Evolutionary conservation across 2,888 invertebrate species (phyloP), one percentile per base, ranked within the genome.

Genomic region (Drosophila kuntzei): DNA sequence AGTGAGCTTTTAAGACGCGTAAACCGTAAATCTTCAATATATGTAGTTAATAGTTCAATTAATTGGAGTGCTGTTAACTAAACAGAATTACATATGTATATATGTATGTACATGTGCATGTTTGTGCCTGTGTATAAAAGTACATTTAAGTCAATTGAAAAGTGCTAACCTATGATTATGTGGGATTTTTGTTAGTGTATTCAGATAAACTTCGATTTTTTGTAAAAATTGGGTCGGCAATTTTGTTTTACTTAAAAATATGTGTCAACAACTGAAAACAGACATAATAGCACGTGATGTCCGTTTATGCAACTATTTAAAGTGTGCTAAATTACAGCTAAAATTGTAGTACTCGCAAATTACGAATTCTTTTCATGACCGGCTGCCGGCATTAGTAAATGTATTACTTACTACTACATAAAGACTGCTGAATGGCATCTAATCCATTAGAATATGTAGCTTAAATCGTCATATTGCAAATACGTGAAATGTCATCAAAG

Each of bases 151-250:
- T 25, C 25, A 11, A 18, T 12, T 39, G 20, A 50, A 11, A 36
- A 6, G 36, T 12, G 18, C 25, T 25, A 25, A 27, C 16, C 16
- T 16, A 25, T 9, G 20, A 4, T 22, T 50, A 22, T 39, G 1
- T 27, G 12, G 12, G 11, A 37, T 12, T 27, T 7, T 27, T 41
- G 27, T 18, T 9, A 27, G 18, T n/a, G 39, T n/a, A 27, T 18
- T 39, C 27, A 12, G 39, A 18, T 7, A 27, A 11, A 11, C 18
- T 41, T 53, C 27, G 27, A 39, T 27, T 39, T 39, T 53, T 39
- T 53, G 27, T 4, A 25, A 27, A 5, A 53, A 53, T 41, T 54
- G 29, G 41, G 53, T 41, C 41, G 32, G 32, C 29, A 41, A 11
- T 20, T 54, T 32, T 2, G 7, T 14, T 29, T 47, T n/a, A 18